A percentile compares a stretch with the other conserved stretches of the same genome.
Conservation (phyloP, 2,888 invertebrate species). For the Stegana nigrithorax region DNA sequence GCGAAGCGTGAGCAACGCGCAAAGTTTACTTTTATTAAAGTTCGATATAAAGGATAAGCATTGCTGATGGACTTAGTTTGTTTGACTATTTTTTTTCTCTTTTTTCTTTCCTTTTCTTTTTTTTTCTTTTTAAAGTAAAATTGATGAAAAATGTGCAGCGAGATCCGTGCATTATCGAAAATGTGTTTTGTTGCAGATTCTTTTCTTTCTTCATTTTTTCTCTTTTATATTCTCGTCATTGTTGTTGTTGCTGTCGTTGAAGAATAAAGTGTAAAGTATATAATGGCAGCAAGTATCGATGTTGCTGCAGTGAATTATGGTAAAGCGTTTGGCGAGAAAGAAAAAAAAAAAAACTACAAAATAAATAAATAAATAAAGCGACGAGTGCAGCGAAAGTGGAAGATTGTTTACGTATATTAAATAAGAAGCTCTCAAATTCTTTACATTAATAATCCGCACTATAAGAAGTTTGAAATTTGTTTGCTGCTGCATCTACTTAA, state of each 20-base stretch:
- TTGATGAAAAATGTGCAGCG: background rate
- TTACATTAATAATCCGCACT: no score
- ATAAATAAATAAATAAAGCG: slow-evolving; percentile 2
- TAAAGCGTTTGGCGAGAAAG: background rate
- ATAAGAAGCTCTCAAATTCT: no score
- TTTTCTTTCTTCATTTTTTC: slow-evolving; percentile 7
- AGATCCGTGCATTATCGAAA: slow-evolving; percentile 6
- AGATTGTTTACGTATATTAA: background rate
- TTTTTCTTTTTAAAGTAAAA: background rate
- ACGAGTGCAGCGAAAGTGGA: no score
- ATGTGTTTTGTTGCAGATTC: background rate
- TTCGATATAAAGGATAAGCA: slow-evolving; percentile 50
- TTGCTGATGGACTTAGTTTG: slow-evolving; percentile 3
- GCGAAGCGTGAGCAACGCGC: no score
- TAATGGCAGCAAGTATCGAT: background rate
- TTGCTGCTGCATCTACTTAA: no score
- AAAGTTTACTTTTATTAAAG: slow-evolving; percentile 61
- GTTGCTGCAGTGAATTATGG: no score
- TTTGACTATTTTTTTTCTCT: background rate
- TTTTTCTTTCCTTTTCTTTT: background rate
- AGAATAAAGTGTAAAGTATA: background rate
- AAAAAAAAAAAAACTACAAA: no score
- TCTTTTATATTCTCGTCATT: background rate
- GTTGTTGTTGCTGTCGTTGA: background rate
- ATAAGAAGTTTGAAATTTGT: no score